These are phyloP conservation scores for Rhadina sibilatrix DNA, from an alignment of 2,113 vertebrate genomes.

Conservation along the genomic window DNA sequence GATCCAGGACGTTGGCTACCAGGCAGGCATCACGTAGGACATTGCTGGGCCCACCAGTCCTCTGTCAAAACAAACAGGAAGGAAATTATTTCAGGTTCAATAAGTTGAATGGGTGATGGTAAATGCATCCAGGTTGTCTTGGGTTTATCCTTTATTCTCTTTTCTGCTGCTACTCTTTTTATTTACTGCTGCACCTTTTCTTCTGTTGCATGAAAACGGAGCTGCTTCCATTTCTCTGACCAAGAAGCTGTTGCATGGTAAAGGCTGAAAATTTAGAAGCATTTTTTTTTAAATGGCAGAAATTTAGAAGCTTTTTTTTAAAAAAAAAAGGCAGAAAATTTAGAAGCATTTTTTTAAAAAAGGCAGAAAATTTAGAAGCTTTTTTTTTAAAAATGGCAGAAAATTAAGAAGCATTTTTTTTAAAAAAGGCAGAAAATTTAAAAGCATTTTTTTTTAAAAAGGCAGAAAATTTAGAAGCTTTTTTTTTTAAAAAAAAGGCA, in stretches of 20 bases:
- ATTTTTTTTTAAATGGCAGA: neutral
- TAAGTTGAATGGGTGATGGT: neutral
- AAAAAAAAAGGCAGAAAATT: neutral
- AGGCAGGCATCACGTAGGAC: constrained; percentile 94
- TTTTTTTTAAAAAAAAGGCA: neutral
- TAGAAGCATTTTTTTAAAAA: neutral
- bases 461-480: neutral
- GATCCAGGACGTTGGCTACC: constrained; percentile 94
- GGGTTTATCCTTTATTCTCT: neutral
- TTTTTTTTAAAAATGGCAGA: neutral
- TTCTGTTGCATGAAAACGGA: neutral
- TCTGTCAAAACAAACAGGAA: constrained; percentile 75
- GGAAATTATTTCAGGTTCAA: neutral
- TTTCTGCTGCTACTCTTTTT: neutral
- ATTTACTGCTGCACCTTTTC: neutral
- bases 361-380: neutral
- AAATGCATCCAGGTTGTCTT: neutral
- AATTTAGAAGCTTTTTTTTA: neutral
- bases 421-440: neutral
- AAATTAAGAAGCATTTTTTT: neutral
- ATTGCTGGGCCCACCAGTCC: constrained; percentile 91
- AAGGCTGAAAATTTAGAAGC: neutral
- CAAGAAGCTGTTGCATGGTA: neutral
- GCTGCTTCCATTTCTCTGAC: neutral
- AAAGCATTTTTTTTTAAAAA: neutral